phyloP scores from a whole-genome alignment of 2,113 vertebrate genomes.

The Pachypanchax playfairii region DNA sequence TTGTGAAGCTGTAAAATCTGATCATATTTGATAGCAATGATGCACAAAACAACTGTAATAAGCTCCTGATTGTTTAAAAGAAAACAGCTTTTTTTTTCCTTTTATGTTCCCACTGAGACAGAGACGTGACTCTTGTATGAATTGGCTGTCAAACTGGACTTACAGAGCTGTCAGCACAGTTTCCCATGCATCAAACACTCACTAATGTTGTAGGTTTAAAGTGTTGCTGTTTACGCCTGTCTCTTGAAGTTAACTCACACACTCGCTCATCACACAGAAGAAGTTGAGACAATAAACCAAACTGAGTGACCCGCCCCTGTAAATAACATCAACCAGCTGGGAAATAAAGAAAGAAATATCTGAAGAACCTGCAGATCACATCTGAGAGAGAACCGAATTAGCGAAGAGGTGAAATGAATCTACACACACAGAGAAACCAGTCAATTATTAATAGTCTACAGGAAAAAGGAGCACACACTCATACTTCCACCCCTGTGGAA shows the following conservation, averaged over 20 bases:
- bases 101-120: conserved; percentile 36
- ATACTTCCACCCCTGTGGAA: conserved; percentile 49
- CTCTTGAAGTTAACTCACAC: conserved; percentile 47
- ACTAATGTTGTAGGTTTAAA: conserved; percentile 44
- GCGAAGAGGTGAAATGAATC: conserved; percentile 57
- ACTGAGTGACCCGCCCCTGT: conserved; percentile 42
- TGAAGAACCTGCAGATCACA: conserved; percentile 42
- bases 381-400: conserved; percentile 59
- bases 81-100: conserved; percentile 16
- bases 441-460: conserved; percentile 73
- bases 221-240: conserved; percentile 54
- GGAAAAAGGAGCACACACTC: conserved; percentile 11
- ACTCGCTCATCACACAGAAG: conserved; percentile 39
- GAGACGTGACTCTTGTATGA: conserved; percentile 31
- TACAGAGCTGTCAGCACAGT: conserved; percentile 46
- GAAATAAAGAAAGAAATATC: conserved; percentile 9
- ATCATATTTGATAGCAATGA: conserved; percentile 19
- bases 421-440: conserved; percentile 41
- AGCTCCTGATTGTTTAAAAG: conserved; percentile 14
- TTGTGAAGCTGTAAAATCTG: conserved; percentile 24
- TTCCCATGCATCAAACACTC: conserved; percentile 60
- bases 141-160: conserved; percentile 44
- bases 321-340: conserved; percentile 65
- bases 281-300: conserved; percentile 43
- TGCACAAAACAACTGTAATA: conserved; percentile 23